Base-by-base conservation (phyloP, 2,113 vertebrate genomes). In the Pangasianodon gigas region DNA sequence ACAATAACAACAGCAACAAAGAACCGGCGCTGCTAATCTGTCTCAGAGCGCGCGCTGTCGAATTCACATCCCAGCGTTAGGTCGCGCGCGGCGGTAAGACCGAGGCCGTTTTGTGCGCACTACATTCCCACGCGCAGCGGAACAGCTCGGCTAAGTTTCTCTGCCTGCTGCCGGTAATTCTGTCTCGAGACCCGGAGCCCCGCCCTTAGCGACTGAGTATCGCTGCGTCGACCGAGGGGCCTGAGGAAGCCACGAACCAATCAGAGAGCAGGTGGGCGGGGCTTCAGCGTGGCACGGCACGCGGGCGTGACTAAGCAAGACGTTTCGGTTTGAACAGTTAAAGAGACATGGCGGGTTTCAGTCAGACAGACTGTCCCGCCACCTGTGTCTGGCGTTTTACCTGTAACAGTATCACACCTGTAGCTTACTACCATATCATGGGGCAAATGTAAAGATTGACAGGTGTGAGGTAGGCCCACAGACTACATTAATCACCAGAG, bases 121-220 rank as follows among this genome's bases (percentile, higher is more conserved):
- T 90, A 93, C 94, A 93, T 96, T 95, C 95, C 95, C 94, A 93
- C 92, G 93, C 94, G 24, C 80, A 92, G 93, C 92, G 90, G 89
- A 93, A 87, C 93, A 82, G 94, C 93, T 94, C 92, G 93, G 94
- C 54, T 92, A 95, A 95, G 94, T 96, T 96, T 94, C 95, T 93
- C 95, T 95, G 94, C 91, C 26, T 84, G 91, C 94, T 91, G 94
- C 95, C 94, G 94, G 95, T 89, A 91, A 93, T 95, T 94, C 94
- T 92, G 94, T 93, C 92, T 93, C 93, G 88, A 87, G 91, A 93
- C 92, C 89, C 81, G 84, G 92, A 92, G 94, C 95, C 96, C 95
- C 96, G 95, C 96, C 96, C 95, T 95, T 92, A 79, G 89, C 90
- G 65, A 65, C 81, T 16, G 54, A 93, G 91, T 93, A 92, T 93